These are phyloP conservation scores for Hozukius guyotensis DNA, from an alignment of 2,797 vertebrate species.

Conservation along the genomic window DNA sequence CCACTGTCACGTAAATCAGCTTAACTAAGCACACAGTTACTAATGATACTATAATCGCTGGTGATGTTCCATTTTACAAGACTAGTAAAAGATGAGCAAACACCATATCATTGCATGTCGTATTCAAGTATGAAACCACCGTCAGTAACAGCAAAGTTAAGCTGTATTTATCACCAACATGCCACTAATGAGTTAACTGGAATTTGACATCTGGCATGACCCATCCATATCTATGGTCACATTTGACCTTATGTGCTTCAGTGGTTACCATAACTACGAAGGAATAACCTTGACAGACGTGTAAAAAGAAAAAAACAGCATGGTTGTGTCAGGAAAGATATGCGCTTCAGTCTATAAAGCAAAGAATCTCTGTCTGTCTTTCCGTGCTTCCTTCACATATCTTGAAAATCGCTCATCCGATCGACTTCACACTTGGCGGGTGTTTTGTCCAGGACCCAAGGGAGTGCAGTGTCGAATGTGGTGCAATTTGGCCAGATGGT, in stretches of 20 bases:
- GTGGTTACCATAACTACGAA: conserved; percentile 20
- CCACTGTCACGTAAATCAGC: conserved; percentile 18
- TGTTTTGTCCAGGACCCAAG: too few species aligned
- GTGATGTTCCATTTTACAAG: not conserved
- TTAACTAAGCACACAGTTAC: conserved; percentile 7
- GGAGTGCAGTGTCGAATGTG: too few species aligned
- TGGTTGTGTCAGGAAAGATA: not conserved
- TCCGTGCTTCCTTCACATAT: too few species aligned
- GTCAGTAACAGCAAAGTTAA: not conserved
- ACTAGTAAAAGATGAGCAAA: not conserved
- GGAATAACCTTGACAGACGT: not conserved
- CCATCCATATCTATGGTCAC: conserved; percentile 14
- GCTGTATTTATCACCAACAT: not conserved
- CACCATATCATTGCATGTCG: not conserved
- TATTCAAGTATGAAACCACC: not conserved
- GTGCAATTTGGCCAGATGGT: rapidly evolving
- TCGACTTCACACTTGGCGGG: too few species aligned
- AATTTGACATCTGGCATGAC: conserved; percentile 34
- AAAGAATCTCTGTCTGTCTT: too few species aligned
- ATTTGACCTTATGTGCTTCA: conserved; percentile 34
- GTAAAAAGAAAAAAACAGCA: not conserved
- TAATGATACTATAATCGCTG: not conserved
- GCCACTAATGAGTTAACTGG: not conserved
- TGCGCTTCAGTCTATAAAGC: not conserved
- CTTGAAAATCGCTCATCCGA: too few species aligned